Evolutionary conservation across 1,140 invertebrate genomes (phyloP).

Genomic region (Xylocopa sonorina): DNA sequence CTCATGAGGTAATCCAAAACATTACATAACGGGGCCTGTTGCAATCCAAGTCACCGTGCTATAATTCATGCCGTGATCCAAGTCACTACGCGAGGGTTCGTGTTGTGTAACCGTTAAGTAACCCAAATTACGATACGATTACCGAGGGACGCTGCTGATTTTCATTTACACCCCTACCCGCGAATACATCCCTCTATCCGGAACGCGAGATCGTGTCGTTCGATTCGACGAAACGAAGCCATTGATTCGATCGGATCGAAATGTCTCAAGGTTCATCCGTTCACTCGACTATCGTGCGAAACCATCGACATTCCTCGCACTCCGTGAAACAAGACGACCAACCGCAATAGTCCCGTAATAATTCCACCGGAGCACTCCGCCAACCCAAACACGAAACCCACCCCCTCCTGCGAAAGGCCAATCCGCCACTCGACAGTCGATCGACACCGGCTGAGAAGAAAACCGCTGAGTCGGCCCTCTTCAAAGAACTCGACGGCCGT

Average conservation of each 20-base stretch:
- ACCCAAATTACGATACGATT: not conserved
- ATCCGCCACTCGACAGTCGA: not conserved
- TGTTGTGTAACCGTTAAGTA: too few species aligned
- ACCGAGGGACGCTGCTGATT: not conserved
- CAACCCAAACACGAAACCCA: not conserved
- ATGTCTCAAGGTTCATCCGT: too few species aligned
- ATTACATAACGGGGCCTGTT: constrained; percentile 3
- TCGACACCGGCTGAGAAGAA: not conserved
- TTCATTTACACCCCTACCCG: not conserved
- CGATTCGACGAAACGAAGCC: too few species aligned
- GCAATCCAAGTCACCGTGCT: constrained; percentile 19
- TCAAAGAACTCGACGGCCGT: not conserved
- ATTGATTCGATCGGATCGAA: too few species aligned
- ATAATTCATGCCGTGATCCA: constrained; percentile 28
- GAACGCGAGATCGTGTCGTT: too few species aligned
- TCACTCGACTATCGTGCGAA: too few species aligned
- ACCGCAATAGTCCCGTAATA: not conserved
- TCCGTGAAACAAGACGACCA: not conserved
- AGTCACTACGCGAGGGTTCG: not conserved
- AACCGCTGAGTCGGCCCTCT: constrained; percentile 15
- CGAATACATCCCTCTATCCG: too few species aligned
- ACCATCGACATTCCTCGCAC: too few species aligned
- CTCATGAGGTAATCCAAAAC: constrained; percentile 26
- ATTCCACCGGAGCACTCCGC: not conserved
- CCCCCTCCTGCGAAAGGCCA: too few species aligned